Conservation (phyloP, 1,140 invertebrate genomes). For the Drosophila asahinai region DNA sequence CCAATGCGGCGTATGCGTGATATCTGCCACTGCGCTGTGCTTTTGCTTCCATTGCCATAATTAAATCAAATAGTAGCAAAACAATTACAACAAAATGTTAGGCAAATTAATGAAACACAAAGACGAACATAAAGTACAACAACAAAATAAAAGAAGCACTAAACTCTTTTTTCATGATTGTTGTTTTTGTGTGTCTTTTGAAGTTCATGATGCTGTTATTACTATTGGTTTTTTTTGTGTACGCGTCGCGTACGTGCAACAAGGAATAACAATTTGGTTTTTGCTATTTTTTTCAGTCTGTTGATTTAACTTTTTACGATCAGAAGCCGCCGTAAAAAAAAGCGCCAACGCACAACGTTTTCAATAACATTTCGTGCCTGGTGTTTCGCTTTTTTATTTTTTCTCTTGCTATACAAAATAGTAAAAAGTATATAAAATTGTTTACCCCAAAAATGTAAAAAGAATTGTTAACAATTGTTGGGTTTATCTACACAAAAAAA, state of each 20-base stretch:
- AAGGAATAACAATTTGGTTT: constrained; percentile 45
- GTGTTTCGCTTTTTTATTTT: constrained; percentile 18
- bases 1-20: constrained; percentile 52
- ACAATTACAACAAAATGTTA: constrained; percentile 60
- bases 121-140: background rate
- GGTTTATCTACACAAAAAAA: constrained; percentile 8
- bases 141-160: constrained; percentile 22
- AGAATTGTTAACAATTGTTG: constrained; percentile 21
- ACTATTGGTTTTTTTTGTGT: constrained; percentile 4
- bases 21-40: constrained; percentile 18
- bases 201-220: constrained; percentile 26
- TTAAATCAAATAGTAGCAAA: constrained; percentile 48
- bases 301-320: constrained; percentile 46
- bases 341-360: constrained; percentile 38
- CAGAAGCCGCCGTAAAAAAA: constrained; percentile 32
- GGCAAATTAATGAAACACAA: constrained; percentile 53
- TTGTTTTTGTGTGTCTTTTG: constrained; percentile 31
- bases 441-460: constrained; percentile 39
- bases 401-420: constrained; percentile 27
- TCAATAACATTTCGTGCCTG: constrained; percentile 48
- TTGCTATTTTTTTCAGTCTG: constrained; percentile 37
- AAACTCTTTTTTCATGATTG: constrained; percentile 29
- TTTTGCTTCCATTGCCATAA: constrained; percentile 42
- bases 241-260: constrained; percentile 31
- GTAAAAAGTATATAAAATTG: constrained; percentile 27